A percentile compares a stretch with the other conserved stretches of the same genome.
phyloP scores from a whole-genome alignment of 2,113 vertebrate genomes.

The Scartelaos histophorus region DNA sequence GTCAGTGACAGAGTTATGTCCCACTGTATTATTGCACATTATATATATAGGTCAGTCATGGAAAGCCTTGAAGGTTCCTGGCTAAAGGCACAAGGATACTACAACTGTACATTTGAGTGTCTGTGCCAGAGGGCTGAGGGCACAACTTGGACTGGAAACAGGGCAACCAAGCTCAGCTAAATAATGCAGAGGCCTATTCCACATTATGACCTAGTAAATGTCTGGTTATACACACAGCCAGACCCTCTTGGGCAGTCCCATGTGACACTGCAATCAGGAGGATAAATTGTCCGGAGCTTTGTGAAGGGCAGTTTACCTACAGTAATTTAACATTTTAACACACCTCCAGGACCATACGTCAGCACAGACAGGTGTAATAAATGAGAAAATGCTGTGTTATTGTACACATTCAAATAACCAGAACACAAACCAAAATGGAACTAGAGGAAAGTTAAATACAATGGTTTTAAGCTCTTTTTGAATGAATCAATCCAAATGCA shows the following conservation, averaged over 20 bases:
- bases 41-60: constrained; percentile 48
- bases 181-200: constrained; percentile 72
- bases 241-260: constrained; percentile 33
- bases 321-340: constrained; percentile 20
- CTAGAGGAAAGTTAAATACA: too few relatives aligned
- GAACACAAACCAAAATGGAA: not conserved
- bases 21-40: constrained; percentile 7
- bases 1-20: constrained; percentile 15
- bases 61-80: constrained; percentile 30
- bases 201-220: constrained; percentile 74
- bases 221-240: constrained; percentile 66
- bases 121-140: constrained; percentile 60
- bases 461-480: too few relatives aligned
- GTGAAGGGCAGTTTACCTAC: constrained; percentile 28
- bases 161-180: constrained; percentile 70
- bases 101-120: constrained; percentile 18
- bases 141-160: constrained; percentile 53
- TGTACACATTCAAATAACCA: not conserved
- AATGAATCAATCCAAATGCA: too few relatives aligned
- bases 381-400: not conserved
- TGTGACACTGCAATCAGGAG: constrained; percentile 51
- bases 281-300: constrained; percentile 32
- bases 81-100: constrained; percentile 18
- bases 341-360: constrained; percentile 13
- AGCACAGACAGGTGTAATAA: not conserved